A percentile compares a stretch with the other conserved stretches of the same genome.
phyloP scores from a whole-genome alignment of 2,888 invertebrate genomes.

The Gymnocheta viridis region DNA sequence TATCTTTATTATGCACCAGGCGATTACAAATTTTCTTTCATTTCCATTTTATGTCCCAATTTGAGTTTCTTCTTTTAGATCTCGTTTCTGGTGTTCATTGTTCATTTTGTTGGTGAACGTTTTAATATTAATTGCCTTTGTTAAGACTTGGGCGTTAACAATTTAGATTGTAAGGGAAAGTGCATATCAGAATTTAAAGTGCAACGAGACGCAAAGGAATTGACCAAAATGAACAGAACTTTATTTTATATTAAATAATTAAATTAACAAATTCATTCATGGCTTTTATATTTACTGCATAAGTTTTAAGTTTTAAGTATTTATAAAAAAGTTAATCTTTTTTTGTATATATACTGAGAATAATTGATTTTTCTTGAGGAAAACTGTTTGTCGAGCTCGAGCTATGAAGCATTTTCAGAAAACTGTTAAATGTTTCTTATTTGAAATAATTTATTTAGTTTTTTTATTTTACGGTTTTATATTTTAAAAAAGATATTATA shows the following conservation, averaged over 20 bases:
- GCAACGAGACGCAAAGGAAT: background rate
- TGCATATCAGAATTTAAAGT: background rate
- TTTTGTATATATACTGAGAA: too few species aligned
- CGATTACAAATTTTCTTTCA: conserved; percentile 45
- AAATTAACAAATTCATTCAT: too few species aligned
- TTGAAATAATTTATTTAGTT: background rate
- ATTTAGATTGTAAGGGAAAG: conserved; percentile 36
- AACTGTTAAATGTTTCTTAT: background rate
- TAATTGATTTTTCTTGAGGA: too few species aligned
- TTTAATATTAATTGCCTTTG: conserved; percentile 64
- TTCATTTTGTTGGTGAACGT: conserved; percentile 47
- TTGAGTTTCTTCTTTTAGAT: conserved; percentile 22
- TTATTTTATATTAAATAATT: too few species aligned
- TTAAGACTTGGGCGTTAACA: conserved; percentile 47
- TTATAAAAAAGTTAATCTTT: background rate
- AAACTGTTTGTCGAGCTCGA: too few species aligned
- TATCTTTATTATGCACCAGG: conserved; percentile 64
- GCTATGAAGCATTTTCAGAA: background rate
- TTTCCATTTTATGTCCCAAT: conserved; percentile 43
- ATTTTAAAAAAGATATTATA: background rate
- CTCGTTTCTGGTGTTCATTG: background rate
- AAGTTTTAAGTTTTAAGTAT: background rate
- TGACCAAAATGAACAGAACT: background rate
- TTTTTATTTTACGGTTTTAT: background rate
- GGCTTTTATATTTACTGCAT: too few species aligned